phyloP scores from a whole-genome alignment of 2,113 vertebrate species.

The Salvelinus sp. region DNA sequence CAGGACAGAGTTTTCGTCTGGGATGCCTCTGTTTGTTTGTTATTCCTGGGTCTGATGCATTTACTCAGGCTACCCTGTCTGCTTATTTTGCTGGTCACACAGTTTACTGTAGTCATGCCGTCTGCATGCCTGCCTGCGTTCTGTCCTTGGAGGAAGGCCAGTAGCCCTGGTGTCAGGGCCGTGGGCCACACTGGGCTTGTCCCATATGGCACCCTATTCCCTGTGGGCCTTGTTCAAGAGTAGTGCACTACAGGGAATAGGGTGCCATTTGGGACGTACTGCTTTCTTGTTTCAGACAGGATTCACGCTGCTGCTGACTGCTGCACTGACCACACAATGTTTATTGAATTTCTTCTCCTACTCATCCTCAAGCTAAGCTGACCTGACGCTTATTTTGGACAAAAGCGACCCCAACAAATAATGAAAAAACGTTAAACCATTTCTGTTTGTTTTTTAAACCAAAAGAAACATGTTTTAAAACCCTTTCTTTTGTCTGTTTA shows the following conservation, averaged over 20 bases:
- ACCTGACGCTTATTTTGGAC: slow-evolving; percentile 15
- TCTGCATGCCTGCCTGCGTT: slow-evolving; percentile 18
- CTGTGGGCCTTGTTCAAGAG: too few species aligned
- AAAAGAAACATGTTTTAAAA: too few species aligned
- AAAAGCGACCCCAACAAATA: not conserved
- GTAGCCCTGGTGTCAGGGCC: slow-evolving; percentile 28
- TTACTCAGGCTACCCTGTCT: slow-evolving; percentile 52
- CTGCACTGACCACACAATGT: slow-evolving; percentile 31
- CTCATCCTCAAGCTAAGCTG: not conserved
- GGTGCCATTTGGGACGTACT: too few species aligned
- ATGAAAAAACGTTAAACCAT: not conserved
- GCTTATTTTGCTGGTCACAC: slow-evolving; percentile 62
- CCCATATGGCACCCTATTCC: too few species aligned
- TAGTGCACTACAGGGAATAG: too few species aligned
- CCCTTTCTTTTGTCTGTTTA: too few species aligned
- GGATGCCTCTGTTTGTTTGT: slow-evolving; percentile 48
- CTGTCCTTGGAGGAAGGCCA: slow-evolving; percentile 47
- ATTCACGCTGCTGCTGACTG: slow-evolving; percentile 6
- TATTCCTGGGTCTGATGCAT: slow-evolving; percentile 45
- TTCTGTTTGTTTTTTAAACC: not conserved
- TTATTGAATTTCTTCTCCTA: slow-evolving; percentile 40
- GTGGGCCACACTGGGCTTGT: not conserved
- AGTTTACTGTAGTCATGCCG: slow-evolving; percentile 52
- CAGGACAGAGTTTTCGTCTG: slow-evolving; percentile 19
- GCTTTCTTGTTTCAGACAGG: slow-evolving; percentile 15